Base-by-base conservation (phyloP, 2,797 vertebrate genomes). In the Sebastes flavidus region DNA sequence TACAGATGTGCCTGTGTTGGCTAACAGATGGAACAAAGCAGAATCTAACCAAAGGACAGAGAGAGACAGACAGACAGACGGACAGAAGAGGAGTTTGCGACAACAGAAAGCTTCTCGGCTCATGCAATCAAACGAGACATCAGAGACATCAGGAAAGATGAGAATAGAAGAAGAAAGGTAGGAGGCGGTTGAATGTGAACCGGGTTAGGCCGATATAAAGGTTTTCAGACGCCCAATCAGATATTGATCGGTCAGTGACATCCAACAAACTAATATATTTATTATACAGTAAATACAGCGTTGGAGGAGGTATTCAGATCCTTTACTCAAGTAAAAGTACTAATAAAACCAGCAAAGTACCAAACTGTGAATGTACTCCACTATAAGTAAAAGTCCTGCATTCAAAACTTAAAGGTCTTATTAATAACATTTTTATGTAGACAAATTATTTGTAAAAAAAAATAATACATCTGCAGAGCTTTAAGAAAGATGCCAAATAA, bases 71-170 rank as follows among this genome's bases (percentile, higher is more conserved):
- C 42, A 1, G 38, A 42, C 38, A 22, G 73, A 58, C 34, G 49
- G 71, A 84, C 62, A 80, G 52, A 62, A 27, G 72, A 72, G 75
- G 69, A 38, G 59, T 56, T 59, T 32, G 71, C 54, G 69, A 78
- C 66, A 8, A 77, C 13, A 55, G 61, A 75, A 84, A 87, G 83
- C 71, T 79, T 78, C 58, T 65, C 5, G 62, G 82, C 86, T 88
- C 91, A 93, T 92, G 88, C 91, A 89, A 75, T 81, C 54, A 76
- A 79, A 92, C 66, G 22, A 83, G 75, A 84, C 8, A 4, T 59
- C 54, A 67, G 69, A 69, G 59, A 77, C 29, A 14, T 52, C 34
- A 49, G 60, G 0, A 58, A 49, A 59, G 78, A 36, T 4, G 24
- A 27, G 13, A 56, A 2, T 10, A 8, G 3, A 30, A 70, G 4